Evolutionary conservation across 2,113 vertebrate genomes (phyloP).

Genomic region (Coryphaenoides rupestris): DNA sequence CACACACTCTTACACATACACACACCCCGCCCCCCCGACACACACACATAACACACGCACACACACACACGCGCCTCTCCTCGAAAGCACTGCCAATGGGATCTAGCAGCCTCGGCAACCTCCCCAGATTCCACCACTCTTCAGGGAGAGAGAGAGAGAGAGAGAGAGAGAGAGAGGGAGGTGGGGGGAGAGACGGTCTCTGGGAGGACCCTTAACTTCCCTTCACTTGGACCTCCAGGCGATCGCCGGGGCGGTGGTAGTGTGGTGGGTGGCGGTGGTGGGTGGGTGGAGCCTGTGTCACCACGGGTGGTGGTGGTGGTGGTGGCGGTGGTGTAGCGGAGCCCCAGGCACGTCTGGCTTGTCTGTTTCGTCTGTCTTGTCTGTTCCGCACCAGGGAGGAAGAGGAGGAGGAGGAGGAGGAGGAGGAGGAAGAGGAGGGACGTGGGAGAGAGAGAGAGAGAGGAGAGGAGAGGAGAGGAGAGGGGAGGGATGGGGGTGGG

Average conservation of each 20-base stretch:
- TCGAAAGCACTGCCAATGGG: conserved; percentile 64
- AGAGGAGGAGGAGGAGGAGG: conserved; percentile 3
- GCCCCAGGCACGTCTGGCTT: too few species aligned
- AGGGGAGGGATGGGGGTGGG: background rate
- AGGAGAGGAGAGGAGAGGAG: background rate
- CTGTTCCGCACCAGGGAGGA: background rate
- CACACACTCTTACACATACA: too few species aligned
- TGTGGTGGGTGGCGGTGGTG: too few species aligned
- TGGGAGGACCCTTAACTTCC: too few species aligned
- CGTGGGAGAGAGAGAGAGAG: conserved; percentile 2
- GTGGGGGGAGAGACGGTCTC: background rate
- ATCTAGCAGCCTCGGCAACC: conserved; percentile 49
- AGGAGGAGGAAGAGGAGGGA: background rate
- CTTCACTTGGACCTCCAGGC: too few species aligned
- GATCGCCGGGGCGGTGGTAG: background rate
- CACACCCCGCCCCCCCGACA: conserved; percentile 46
- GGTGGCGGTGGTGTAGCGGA: too few species aligned
- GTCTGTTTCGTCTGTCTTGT: too few species aligned
- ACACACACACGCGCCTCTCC: conserved; percentile 55
- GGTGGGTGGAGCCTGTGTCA: background rate
- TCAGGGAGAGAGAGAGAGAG: background rate
- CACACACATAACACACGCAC: conserved; percentile 30
- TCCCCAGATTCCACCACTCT: conserved; percentile 48
- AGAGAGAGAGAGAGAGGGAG: background rate
- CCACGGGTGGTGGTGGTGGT: too few species aligned